phyloP scores from a whole-genome alignment of 2,797 vertebrate genomes.

The Propithecus perrieri region DNA sequence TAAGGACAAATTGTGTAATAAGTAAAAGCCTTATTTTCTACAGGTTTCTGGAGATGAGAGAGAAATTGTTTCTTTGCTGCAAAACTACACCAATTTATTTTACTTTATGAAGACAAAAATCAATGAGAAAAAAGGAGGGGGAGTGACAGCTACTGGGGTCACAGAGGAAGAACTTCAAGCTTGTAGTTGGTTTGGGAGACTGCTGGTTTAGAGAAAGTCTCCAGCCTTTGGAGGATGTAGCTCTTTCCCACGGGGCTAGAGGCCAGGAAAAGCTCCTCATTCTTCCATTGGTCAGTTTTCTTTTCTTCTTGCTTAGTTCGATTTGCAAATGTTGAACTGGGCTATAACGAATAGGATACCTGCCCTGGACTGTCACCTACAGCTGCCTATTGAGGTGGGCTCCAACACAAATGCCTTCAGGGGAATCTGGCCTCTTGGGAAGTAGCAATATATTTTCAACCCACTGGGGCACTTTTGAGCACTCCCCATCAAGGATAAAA shows the following conservation, averaged over 20 bases:
- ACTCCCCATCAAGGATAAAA: background rate
- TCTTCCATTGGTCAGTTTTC: background rate
- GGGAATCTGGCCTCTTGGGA: background rate
- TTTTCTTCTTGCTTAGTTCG: background rate
- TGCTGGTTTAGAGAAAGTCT: background rate
- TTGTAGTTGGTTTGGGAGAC: background rate
- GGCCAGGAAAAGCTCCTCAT: too few species aligned
- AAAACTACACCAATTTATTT: constrained; percentile 20
- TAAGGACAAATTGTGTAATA: constrained; percentile 32
- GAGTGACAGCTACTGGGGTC: background rate
- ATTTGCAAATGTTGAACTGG: background rate
- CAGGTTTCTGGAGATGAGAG: background rate
- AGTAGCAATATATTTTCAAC: background rate
- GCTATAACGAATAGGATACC: background rate
- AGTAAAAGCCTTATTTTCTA: constrained; percentile 29
- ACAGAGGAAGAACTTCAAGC: background rate
- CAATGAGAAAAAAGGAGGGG: background rate
- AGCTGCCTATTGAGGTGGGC: background rate
- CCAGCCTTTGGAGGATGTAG: background rate
- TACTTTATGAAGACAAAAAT: constrained; percentile 57
- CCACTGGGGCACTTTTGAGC: background rate
- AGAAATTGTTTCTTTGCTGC: constrained; percentile 41
- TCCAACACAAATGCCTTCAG: background rate
- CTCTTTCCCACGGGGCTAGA: background rate
- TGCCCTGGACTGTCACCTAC: background rate